These are phyloP conservation scores for Macrosiphum euphorbiae DNA, from an alignment of 2,888 invertebrate species.

Conservation along the genomic window DNA sequence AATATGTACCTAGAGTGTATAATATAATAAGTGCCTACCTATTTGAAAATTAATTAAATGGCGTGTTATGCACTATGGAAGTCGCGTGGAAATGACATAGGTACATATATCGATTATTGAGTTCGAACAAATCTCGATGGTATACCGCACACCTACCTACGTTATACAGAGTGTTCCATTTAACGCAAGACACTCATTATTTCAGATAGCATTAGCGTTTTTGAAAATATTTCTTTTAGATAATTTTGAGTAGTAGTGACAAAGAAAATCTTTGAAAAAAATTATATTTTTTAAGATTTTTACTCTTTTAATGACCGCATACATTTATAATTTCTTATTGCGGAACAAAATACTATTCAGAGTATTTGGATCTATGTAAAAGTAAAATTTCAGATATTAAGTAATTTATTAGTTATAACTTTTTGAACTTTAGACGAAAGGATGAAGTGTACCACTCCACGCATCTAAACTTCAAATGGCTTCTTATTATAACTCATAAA, in stretches of 20 bases:
- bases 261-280: neutral
- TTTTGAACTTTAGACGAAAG: neutral
- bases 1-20: neutral
- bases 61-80: neutral
- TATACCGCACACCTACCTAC: neutral
- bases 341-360: neutral
- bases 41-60: neutral
- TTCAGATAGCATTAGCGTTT: neutral
- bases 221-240: neutral
- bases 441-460: neutral
- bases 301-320: neutral
- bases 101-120: neutral
- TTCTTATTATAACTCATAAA: no score
- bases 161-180: neutral
- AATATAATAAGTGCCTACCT: neutral
- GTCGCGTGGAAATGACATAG: neutral
- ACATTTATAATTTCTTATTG: neutral
- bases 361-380: neutral
- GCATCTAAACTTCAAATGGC: neutral
- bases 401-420: neutral
- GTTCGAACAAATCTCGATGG: neutral
- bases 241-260: neutral
- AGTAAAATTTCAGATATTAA: neutral
- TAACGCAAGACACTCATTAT: neutral
- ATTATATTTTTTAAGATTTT: neutral